Percentiles rank a stretch among this genome's conserved stretches.
These are phyloP conservation scores for Branchinecta lindahli DNA, from an alignment of 1,140 invertebrate species.

Conservation along the genomic window DNA sequence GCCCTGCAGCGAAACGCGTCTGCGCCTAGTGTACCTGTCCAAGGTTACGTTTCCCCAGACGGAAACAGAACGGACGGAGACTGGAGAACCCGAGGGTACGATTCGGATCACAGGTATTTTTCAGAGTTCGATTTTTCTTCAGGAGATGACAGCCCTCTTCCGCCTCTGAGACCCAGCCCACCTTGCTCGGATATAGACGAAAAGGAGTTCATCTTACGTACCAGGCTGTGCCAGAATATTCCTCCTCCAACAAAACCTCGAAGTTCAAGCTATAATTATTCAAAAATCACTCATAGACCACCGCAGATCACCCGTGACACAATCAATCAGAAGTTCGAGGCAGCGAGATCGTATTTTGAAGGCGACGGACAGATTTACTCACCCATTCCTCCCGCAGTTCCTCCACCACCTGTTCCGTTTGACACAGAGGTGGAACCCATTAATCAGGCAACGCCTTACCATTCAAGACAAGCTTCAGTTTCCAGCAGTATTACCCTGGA, in stretches of 20 bases:
- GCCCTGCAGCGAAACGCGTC: not conserved
- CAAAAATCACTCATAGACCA: not conserved
- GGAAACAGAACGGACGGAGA: not conserved
- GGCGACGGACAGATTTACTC: not conserved
- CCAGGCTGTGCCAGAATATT: not conserved
- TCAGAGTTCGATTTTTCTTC: conserved; percentile 8
- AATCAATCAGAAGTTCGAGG: not conserved
- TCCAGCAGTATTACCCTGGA: not conserved
- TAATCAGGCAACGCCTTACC: not conserved
- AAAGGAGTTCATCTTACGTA: not conserved
- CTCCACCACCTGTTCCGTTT: not conserved
- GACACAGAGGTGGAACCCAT: not conserved
- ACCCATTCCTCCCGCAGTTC: not conserved
- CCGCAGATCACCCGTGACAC: not conserved
- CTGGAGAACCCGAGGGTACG: not conserved
- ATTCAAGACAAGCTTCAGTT: not conserved
- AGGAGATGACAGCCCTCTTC: not conserved
- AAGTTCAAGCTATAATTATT: conserved; percentile 1
- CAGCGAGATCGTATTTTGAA: not conserved
- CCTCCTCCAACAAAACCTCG: not conserved
- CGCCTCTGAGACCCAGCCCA: not conserved
- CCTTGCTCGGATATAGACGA: not conserved
- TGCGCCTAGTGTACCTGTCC: not conserved
- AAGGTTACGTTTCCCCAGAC: not conserved
- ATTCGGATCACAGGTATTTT: not conserved